These are phyloP conservation scores for Dallia pectoralis DNA, from an alignment of 2,797 vertebrate species.

Conservation along the genomic window DNA sequence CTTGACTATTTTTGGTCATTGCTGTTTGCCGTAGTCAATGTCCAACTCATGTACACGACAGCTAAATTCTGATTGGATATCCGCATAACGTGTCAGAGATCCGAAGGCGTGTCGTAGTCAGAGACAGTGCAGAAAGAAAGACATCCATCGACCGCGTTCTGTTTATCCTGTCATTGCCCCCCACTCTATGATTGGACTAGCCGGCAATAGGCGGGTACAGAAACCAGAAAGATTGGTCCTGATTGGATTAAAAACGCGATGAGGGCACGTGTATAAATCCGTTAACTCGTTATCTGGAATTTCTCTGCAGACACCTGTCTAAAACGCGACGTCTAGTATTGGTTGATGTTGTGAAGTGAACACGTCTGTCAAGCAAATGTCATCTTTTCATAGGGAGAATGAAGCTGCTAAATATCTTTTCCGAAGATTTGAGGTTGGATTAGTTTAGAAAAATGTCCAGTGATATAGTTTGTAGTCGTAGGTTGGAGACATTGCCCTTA, in stretches of 20 bases:
- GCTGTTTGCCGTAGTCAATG: constrained; percentile 60
- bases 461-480: constrained; percentile 19
- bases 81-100: constrained; percentile 38
- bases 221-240: too few species aligned
- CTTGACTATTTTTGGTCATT: constrained; percentile 11
- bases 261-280: too few species aligned
- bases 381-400: constrained; percentile 68
- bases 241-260: too few species aligned
- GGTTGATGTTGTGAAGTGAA: background rate
- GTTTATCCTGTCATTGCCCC: too few species aligned
- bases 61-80: constrained; percentile 69
- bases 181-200: too few species aligned
- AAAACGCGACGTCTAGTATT: background rate
- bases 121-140: too few species aligned
- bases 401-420: constrained; percentile 68
- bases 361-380: constrained; percentile 52
- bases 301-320: background rate
- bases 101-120: constrained; percentile 1
- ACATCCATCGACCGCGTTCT: too few species aligned
- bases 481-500: background rate
- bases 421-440: constrained; percentile 68
- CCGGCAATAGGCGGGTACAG: too few species aligned
- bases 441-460: constrained; percentile 12
- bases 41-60: constrained; percentile 72
- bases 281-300: too few species aligned